phyloP scores from a whole-genome alignment of 30 jellyfish, hydroid and myxozoan genomes.

The Cassiopea xamachana region DNA sequence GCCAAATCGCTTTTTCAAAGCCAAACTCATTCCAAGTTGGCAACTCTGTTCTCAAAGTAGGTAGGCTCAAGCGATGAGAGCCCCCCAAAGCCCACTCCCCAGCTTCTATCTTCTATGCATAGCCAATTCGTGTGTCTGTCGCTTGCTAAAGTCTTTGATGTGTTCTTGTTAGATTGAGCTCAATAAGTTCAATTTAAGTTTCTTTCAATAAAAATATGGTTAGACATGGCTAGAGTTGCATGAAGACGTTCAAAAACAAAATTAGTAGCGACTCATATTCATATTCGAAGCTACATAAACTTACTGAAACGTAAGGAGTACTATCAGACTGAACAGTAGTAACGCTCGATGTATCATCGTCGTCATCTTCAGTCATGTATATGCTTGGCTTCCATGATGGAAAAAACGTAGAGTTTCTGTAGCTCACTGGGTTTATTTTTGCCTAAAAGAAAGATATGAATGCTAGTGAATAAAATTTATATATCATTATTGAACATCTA shows the following conservation, averaged over 20 bases:
- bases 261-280: neutral
- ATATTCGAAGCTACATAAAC: neutral
- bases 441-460: conserved; percentile 35
- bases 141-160: too few species aligned
- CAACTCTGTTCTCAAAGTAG: too few species aligned
- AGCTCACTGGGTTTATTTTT: conserved; percentile 82
- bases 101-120: too few species aligned
- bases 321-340: conserved; percentile 54
- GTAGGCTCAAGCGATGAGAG: too few species aligned
- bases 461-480: neutral
- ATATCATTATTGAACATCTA: neutral
- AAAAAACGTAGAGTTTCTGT: conserved; percentile 86
- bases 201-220: too few species aligned
- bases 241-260: neutral
- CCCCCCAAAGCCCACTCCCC: too few species aligned
- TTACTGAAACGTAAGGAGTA: conserved; percentile 62
- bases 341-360: conserved; percentile 62
- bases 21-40: too few species aligned
- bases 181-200: too few species aligned
- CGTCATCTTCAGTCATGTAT: conserved; percentile 90
- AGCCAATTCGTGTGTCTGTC: too few species aligned
- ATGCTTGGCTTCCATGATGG: conserved; percentile 97
- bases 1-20: too few species aligned
- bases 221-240: too few species aligned
- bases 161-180: too few species aligned